Evolutionary conservation across 2,797 vertebrate genomes (phyloP), one percentile per base, ranked within the genome.

Genomic region (Bradypus variegatus): DNA sequence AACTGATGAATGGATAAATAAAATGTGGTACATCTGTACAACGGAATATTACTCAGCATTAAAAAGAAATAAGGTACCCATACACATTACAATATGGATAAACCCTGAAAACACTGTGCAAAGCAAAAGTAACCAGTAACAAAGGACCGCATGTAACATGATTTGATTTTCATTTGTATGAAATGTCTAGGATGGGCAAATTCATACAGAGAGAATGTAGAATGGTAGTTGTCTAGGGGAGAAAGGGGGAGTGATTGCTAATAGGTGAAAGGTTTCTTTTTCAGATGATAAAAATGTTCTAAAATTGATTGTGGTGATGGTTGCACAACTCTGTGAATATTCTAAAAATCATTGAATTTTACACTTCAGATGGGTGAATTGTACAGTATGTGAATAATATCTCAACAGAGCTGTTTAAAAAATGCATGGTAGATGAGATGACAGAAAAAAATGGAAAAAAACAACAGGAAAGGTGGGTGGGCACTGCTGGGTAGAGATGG

Each of bases 131-230:
- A 65, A n/a, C 38, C 62, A 23, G 41, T 45, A 45, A 45, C 41
- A 45, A 45, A 45, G 41, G 41, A 45, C 41, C 41, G 8, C 76
- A 25, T 64, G 64, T 3, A 27, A n/a, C 2, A 19, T 23, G 55
- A 41, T 45, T 45, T 45, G 6, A 45, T 45, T 27, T 79, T 86
- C 38, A 73, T 29, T 41, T 29, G 38, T 8, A 75, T 5, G 79
- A 70, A 70, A 82, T 16, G n/a, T 23, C 78, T 82, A 75, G 64
- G 88, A 67, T 0, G 81, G 92, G 65, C 55, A 90, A 70, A 76
- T 23, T 64, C 8, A 18, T n/a, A 67, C 80, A 81, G 73, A 50
- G 11, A 53, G 72, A 38, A 78, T 80, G 80, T 2, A 58, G n/a
- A n/a, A 3, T 31, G 69, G 45, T 7, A 50, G 60, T 0, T n/a